Conservation (phyloP, 2,888 invertebrate genomes). For the Galerucella nymphaeae region DNA sequence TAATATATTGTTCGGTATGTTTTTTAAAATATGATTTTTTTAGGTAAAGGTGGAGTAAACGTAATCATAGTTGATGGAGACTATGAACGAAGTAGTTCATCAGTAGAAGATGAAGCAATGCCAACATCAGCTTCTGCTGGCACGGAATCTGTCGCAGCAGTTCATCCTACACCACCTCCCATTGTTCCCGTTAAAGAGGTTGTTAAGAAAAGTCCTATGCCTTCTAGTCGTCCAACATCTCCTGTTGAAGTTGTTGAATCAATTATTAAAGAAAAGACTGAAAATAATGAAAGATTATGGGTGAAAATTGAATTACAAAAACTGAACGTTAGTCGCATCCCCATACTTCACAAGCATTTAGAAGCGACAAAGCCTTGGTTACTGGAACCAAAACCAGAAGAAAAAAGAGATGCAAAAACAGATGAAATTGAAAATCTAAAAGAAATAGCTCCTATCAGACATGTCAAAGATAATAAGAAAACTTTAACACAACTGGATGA, state of each 20-base stretch:
- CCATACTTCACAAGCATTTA: slow-evolving; percentile 48
- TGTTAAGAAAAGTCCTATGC: slow-evolving; percentile 39
- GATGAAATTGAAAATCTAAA: slow-evolving; percentile 29
- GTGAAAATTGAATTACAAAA: slow-evolving; percentile 59
- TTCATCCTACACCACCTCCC: neutral
- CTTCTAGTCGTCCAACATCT: slow-evolving; percentile 31
- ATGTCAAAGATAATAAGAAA: slow-evolving; percentile 45
- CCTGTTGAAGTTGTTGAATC: slow-evolving; percentile 37
- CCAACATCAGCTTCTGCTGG: slow-evolving; percentile 53
- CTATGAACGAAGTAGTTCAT: slow-evolving; percentile 65
- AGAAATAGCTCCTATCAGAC: slow-evolving; percentile 40
- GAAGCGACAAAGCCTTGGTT: slow-evolving; percentile 47
- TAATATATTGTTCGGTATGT: too few species aligned
- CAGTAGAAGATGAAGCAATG: slow-evolving; percentile 62
- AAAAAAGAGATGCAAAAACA: slow-evolving; percentile 34
- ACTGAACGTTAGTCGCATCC: slow-evolving; percentile 62
- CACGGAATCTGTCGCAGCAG: slow-evolving; percentile 54
- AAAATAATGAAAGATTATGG: slow-evolving; percentile 44
- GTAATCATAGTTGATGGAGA: slow-evolving; percentile 76
- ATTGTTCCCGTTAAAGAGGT: slow-evolving; percentile 48
- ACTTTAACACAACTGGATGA: slow-evolving; percentile 41
- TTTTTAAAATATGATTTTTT: slow-evolving; percentile 55
- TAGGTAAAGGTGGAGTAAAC: slow-evolving; percentile 73
- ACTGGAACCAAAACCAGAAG: slow-evolving; percentile 44
- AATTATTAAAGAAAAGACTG: slow-evolving; percentile 63